Evolutionary conservation across 2,888 invertebrate genomes (phyloP), one percentile per base, ranked within the genome.

Genomic region (Seladonia tumulorum): DNA sequence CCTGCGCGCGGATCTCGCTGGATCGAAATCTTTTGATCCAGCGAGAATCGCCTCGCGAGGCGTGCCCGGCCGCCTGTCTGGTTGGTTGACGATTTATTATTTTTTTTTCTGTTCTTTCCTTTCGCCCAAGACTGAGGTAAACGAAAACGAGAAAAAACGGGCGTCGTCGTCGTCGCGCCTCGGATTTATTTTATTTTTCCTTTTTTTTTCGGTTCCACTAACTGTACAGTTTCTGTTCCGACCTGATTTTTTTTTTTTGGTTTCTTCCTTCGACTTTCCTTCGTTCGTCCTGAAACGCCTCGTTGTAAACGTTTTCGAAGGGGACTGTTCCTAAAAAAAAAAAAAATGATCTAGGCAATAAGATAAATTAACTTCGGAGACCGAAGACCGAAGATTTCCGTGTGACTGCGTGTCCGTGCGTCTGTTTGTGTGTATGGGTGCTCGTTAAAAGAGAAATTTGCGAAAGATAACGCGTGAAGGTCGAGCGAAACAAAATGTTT

Each of bases 271-370:
- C 49, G 39, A 53, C 35, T 82, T 71, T 39, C 42, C 63, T 83
- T 71, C 76, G 70, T 89, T 83, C 68, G 14, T 82, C 76, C 74
- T 66, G 25, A 63, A 82, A 57, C 90, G 83, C 82, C 87, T 87
- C 91, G 90, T 90, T 88, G 83, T 87, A 89, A 91, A 85, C 85
- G 88, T 88, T 90, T 85, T 88, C 89, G 90, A 94, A 93, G 93
- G 94, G 93, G 94, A 95, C 94, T 95, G 94, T 95, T 95, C 94
- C 94, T 95, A 94, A 94, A 94, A 93, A 91, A 94, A 94, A 93
- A 91, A 85, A 88, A 78, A 77, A 79, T 76, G 87, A 93, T 93
- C 83, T 94, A 95, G 95, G 94, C 95, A 95, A 95, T 95, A 95
- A 95, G 95, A 89, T 89, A 89, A 90, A 63, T 29, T 93, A 35